These are phyloP conservation scores for Archocentrus centrarchus DNA, from an alignment of 2,113 vertebrate species.

Conservation along the genomic window DNA sequence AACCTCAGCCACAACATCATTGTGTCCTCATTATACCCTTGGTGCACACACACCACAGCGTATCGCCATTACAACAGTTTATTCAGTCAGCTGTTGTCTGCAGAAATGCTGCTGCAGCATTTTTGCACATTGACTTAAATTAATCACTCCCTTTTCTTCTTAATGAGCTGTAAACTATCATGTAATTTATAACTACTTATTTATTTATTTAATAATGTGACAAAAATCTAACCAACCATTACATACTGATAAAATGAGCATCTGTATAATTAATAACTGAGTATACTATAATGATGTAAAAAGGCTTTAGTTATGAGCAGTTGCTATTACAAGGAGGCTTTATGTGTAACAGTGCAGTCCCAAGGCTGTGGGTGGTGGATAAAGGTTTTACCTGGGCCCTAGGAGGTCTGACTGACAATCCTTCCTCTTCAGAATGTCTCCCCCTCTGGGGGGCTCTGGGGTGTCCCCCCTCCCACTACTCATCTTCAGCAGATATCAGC, in stretches of 20 bases:
- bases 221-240: neutral
- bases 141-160: neutral
- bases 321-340: neutral
- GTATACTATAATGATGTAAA: neutral
- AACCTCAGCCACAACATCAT: neutral
- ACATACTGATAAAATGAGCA: neutral
- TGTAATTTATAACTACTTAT: neutral
- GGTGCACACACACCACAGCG: neutral
- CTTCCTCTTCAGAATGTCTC: constrained; percentile 94
- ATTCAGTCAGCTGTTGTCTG: constrained; percentile 15
- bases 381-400: constrained; percentile 88
- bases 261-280: neutral
- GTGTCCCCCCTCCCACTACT: constrained; percentile 93
- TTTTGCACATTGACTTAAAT: constrained; percentile 14
- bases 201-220: constrained; percentile 13
- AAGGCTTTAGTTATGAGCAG: neutral
- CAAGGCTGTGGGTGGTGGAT: neutral
- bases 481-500: constrained; percentile 98
- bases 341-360: neutral
- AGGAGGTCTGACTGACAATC: constrained; percentile 90
- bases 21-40: neutral
- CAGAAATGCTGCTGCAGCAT: constrained; percentile 30
- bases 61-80: constrained; percentile 21
- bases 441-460: constrained; percentile 89
- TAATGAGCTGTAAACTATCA: neutral